These are phyloP conservation scores for Craniophora ligustri DNA, from an alignment of 2,888 invertebrate genomes.

Conservation along the genomic window DNA sequence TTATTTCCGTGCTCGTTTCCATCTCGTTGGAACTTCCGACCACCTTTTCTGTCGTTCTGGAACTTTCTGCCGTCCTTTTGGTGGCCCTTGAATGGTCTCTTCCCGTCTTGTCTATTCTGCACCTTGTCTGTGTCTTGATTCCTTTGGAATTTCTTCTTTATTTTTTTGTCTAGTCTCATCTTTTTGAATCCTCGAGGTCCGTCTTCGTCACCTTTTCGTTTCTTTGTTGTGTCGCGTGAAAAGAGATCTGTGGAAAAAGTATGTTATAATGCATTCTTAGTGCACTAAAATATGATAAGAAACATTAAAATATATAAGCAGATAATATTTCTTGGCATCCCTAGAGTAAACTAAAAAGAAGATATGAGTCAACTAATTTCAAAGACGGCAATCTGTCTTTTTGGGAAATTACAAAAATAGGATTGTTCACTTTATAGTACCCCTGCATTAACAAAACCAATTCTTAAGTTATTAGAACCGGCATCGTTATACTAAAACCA, in stretches of 20 bases:
- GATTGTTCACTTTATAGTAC: too few relatives aligned
- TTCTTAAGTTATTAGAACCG: too few relatives aligned
- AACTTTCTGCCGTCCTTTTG: constrained; percentile 54
- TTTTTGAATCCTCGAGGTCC: constrained; percentile 81
- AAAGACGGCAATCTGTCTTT: too few relatives aligned
- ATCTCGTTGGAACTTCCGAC: constrained; percentile 56
- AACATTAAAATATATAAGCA: too few relatives aligned
- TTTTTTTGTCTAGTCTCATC: constrained; percentile 80
- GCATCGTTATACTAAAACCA: too few relatives aligned
- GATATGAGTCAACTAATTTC: too few relatives aligned
- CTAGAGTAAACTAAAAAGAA: too few relatives aligned
- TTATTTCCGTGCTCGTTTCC: constrained; percentile 51
- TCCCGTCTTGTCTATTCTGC: constrained; percentile 56
- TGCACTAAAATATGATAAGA: too few relatives aligned
- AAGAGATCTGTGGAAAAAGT: constrained; percentile 73
- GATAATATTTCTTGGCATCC: too few relatives aligned
- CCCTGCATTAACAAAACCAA: too few relatives aligned
- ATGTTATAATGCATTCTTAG: too few relatives aligned
- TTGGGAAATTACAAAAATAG: too few relatives aligned
- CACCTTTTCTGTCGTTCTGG: constrained; percentile 54
- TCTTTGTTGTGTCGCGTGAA: constrained; percentile 68
- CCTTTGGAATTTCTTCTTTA: constrained; percentile 76
- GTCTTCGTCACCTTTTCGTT: constrained; percentile 75
- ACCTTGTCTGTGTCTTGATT: constrained; percentile 55
- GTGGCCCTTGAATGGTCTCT: constrained; percentile 57